phyloP scores from a whole-genome alignment of 2,888 invertebrate species.

The Diarsia mendica region DNA sequence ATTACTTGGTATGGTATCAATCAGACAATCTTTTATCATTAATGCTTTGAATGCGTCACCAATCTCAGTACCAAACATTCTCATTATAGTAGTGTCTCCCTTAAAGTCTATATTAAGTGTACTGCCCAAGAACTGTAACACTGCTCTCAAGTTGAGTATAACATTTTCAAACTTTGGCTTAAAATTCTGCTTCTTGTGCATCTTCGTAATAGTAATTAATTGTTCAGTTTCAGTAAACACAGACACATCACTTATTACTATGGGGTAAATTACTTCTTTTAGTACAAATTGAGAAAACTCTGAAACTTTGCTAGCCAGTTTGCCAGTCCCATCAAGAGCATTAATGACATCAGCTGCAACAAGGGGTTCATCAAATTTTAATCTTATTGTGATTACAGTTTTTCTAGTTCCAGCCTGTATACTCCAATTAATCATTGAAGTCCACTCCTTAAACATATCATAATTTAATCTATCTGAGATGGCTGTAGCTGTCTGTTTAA shows the following conservation, averaged over 20 bases:
- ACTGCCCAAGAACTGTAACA: conserved; percentile 90
- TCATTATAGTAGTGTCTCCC: conserved; percentile 86
- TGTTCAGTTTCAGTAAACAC: conserved; percentile 83
- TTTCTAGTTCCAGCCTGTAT: conserved; percentile 72
- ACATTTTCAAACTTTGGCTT: conserved; percentile 89
- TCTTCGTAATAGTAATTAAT: conserved; percentile 79
- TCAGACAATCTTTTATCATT: conserved; percentile 93
- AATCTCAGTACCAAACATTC: conserved; percentile 89
- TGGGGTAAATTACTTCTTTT: conserved; percentile 89
- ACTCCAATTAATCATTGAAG: conserved; percentile 84
- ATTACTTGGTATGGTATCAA: conserved; percentile 94
- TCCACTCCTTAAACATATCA: conserved; percentile 87
- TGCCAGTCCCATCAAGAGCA: conserved; percentile 84
- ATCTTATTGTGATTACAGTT: conserved; percentile 77
- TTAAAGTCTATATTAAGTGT: conserved; percentile 88
- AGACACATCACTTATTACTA: conserved; percentile 88
- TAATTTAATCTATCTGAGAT: conserved; percentile 85
- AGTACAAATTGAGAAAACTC: conserved; percentile 91
- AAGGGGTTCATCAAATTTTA: conserved; percentile 78
- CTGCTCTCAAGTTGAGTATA: conserved; percentile 88
- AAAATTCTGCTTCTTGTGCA: conserved; percentile 78
- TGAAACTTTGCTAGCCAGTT: conserved; percentile 85
- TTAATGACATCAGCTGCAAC: conserved; percentile 79
- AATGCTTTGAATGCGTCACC: conserved; percentile 91
- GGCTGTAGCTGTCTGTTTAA: conserved; percentile 84